phyloP scores from a whole-genome alignment of 2,797 vertebrate species.

The Psittacula echo region DNA sequence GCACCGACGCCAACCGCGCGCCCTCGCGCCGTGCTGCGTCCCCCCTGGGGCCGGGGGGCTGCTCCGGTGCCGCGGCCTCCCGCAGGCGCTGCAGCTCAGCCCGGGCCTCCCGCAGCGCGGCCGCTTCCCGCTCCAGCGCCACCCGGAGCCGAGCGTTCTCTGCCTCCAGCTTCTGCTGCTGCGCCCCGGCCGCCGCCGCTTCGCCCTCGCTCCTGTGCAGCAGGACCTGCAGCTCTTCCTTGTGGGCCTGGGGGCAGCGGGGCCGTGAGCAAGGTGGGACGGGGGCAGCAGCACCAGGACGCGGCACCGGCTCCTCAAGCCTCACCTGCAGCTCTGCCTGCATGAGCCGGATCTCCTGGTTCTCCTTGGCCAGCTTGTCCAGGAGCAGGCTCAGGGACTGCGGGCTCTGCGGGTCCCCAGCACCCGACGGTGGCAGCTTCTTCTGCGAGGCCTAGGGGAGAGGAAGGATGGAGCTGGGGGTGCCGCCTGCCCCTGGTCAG shows the following conservation, averaged over 20 bases:
- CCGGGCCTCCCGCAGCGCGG: constrained; percentile 78
- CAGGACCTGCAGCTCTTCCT: constrained; percentile 83
- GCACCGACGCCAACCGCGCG: constrained; percentile 31
- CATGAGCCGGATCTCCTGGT: constrained; percentile 84
- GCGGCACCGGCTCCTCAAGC: too few species aligned
- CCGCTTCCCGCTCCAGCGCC: constrained; percentile 82
- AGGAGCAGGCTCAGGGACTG: constrained; percentile 78
- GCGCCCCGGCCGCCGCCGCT: constrained; percentile 40
- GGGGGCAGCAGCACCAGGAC: fast-evolving
- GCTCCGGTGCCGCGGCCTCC: not conserved
- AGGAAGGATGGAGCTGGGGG: not conserved
- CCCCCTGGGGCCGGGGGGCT: not conserved
- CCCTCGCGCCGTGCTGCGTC: not conserved
- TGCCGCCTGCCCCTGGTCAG: not conserved
- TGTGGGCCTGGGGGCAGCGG: constrained; percentile 78
- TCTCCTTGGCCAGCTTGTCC: constrained; percentile 84
- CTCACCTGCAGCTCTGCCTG: constrained; percentile 89
- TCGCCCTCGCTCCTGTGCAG: constrained; percentile 58
- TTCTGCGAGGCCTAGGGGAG: not conserved
- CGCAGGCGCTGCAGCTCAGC: constrained; percentile 79
- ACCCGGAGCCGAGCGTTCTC: constrained; percentile 83
- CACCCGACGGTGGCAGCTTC: not conserved
- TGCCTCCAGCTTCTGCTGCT: constrained; percentile 50
- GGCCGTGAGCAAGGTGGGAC: not conserved
- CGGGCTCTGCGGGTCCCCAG: constrained; percentile 7